Conservation (phyloP, 92 coral and sea anemone genomes). For the Isaurus tuberculatus region DNA sequence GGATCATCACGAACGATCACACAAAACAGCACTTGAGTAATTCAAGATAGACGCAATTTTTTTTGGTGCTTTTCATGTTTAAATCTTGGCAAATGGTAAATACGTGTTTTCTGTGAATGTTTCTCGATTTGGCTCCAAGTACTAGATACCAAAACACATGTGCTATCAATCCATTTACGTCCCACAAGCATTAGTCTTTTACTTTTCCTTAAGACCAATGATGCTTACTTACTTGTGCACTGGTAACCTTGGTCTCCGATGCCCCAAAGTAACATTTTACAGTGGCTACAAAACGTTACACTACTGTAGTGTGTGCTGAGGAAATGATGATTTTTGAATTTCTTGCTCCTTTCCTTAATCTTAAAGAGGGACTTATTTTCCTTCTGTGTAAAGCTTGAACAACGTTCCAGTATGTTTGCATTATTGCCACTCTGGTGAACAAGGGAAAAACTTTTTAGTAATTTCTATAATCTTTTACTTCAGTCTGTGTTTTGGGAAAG, state of each 20-base stretch:
- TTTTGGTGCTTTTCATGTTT: no score
- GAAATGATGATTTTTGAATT: slow-evolving; percentile 85
- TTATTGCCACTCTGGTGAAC: slow-evolving; percentile 62
- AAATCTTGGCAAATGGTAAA: no score
- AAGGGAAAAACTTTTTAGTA: background rate
- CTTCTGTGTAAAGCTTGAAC: slow-evolving; percentile 88
- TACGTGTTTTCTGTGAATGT: no score
- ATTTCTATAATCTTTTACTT: background rate
- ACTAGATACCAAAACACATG: no score
- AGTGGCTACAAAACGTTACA: slow-evolving; percentile 87
- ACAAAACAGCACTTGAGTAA: no score
- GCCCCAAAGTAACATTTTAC: slow-evolving; percentile 92
- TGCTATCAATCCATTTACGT: no score
- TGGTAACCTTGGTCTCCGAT: slow-evolving; percentile 96
- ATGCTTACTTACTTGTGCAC: slow-evolving; percentile 81
- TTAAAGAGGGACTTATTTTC: slow-evolving; percentile 81
- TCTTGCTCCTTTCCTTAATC: slow-evolving; percentile 83
- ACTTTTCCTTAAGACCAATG: background rate
- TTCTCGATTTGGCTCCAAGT: no score
- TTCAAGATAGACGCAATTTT: no score
- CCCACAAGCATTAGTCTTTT: no score
- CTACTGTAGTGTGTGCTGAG: slow-evolving; percentile 80
- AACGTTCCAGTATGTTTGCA: slow-evolving; percentile 83
- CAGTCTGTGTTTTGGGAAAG: no score
- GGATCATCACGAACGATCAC: no score